Base-by-base conservation (phyloP, 2,888 invertebrate species). In the Acrocera orbiculus region DNA sequence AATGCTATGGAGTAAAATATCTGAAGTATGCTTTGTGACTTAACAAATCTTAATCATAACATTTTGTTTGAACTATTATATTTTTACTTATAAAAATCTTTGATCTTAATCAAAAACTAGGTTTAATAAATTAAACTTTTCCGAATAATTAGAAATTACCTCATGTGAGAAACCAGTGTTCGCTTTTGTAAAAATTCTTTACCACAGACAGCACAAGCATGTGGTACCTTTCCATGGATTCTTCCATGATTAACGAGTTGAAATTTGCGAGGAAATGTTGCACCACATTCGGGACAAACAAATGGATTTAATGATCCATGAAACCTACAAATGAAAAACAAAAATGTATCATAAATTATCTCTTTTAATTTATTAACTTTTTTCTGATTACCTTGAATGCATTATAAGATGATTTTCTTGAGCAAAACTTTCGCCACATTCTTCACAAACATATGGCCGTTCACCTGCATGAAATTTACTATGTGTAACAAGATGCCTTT, bases 241-340 rank as follows among this genome's bases (percentile, higher is more conserved):
- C 81, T 67, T 9, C 79, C 80, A 58, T 83, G 83, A 60, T 82
- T 81, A 29, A 83, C 82, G 44, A 83, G 64, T 56, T 83, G 82
- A 62, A 83, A 83, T 66, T 83, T 83, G 41, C 83, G 67, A 37
- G 81, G 76, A 62, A 83, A 83, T 38, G 81, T 79, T 33, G 75
- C 76, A 15, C 82, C 81, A 52, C 95, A 95, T 52, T 86, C 86
- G 34, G 77, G 73, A 59, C 95, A 95, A 45, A 80, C 80, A 63
- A 92, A 95, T 9, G 95, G 93, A 50, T 89, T 85, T 49, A 92
- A 74, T 6, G 93, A 93, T n/a, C 89, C 90, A 61, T 92, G 90
- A 62, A 89, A 89, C 41, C 89, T 57, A 36, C 2, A 11, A 4
- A 11, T 30, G 16, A 26, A 20, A 15, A 16, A 23, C 15, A 28